Base-by-base conservation (phyloP, 1,140 invertebrate genomes). In the Calliphora vicina region DNA sequence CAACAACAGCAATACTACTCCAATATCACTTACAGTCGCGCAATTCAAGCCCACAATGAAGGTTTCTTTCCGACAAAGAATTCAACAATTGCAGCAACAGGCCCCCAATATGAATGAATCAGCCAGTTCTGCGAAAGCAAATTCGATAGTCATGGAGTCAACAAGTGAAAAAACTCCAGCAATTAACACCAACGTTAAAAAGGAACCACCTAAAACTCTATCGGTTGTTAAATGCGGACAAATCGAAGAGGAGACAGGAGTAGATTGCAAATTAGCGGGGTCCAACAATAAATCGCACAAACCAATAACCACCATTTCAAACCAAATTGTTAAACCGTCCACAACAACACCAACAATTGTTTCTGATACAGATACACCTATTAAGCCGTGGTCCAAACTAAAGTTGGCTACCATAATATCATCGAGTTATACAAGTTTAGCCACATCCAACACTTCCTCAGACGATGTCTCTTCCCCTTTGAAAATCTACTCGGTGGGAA, bases 381-480 rank as follows among this genome's bases (percentile, higher is more conserved):
- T 89, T 26, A 87, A 87, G 81, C 89, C 89, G 17, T 90, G 89
- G 89, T 90, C 89, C 73, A 89, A 90, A 85, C 86, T 90, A 17
- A 90, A 90, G 72, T 85, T 89, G 82, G 89, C 89, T 67, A 90
- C 89, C 0, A 83, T 90, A 23, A 88, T 90, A 80, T 88, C 88
- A 61, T 87, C 88, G 71, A 90, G 89, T 84, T 90, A 88, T 81
- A 88, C 88, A 23, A 90, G 88, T 78, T 83, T 90, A 4, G 87
- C 84, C 72, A 90, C 74, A 61, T 82, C 78, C n/a, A 78, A 89
- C 50, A 87, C 87, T 26, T 89, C 88, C 17, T 87, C 87, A 20
- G 87, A 88, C 0, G 85, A 88, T 4, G 71, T 85, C 43, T 72
- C 72, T n/a, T 85, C 87, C 29, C 84, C 87, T 73, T 78, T 88